A percentile compares a stretch with the other conserved stretches of the same genome.
Conservation (phyloP, 1,140 invertebrate species). For the Holcopasites calliopsidis region DNA sequence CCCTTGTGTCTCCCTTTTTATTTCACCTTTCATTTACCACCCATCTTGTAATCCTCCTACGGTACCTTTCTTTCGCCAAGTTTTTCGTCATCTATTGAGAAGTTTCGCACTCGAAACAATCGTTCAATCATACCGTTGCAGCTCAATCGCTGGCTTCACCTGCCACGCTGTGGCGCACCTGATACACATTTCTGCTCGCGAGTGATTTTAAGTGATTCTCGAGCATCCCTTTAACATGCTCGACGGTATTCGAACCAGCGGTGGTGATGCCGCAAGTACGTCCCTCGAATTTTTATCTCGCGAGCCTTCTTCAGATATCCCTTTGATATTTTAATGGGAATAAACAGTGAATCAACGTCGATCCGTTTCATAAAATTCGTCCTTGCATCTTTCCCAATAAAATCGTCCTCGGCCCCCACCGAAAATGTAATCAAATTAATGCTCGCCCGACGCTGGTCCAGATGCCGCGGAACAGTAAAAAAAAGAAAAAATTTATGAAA, state of each 20-base stretch:
- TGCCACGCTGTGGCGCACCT: neutral
- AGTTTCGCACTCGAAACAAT: neutral
- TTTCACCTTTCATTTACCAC: neutral
- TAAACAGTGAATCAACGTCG: neutral
- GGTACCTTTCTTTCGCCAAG: no score
- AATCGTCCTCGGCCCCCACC: neutral
- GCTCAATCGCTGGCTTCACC: neutral
- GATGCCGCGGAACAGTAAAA: neutral
- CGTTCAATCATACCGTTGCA: neutral
- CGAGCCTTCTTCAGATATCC: neutral
- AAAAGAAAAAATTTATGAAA: neutral
- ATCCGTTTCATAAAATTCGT: neutral
- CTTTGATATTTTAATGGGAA: neutral
- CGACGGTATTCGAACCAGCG: no score
- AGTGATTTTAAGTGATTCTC: slow-evolving; percentile 1
- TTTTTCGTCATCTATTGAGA: no score
- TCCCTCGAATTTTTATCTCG: neutral
- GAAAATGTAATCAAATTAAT: slow-evolving; percentile 22
- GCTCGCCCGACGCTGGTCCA: neutral
- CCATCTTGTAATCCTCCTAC: no score
- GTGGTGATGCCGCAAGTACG: no score
- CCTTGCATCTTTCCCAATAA: neutral
- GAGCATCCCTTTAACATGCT: neutral
- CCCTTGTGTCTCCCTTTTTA: neutral
- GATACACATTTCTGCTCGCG: no score